Evolutionary conservation across 2,797 vertebrate genomes (phyloP), one percentile per base, ranked within the genome.

Genomic region (Sarcoramphus papa): DNA sequence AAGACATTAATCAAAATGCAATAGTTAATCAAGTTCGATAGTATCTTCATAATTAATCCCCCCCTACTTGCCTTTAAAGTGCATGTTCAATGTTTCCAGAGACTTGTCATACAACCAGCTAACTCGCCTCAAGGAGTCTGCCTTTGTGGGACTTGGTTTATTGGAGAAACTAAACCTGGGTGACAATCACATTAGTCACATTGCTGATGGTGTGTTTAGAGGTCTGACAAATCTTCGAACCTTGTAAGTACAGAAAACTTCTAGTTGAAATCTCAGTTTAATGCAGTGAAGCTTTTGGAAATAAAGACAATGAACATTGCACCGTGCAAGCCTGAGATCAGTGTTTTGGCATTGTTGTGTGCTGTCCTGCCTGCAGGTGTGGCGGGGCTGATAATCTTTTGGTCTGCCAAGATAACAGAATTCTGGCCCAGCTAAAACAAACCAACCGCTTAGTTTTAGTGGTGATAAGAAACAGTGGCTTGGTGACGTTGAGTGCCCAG

Each of bases 31-130:
- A 28, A 59, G 35, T 90, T 76, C 10, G 19, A 56, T 74, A 78
- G n/a, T 77, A 40, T 77, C 60, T 86, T 95, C 11, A 4, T 72
- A 54, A 82, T 81, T 82, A 62, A 75, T 76, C 45, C 45, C n/a
- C 41, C n/a, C 9, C 28, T 30, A 14, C 77, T 75, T 77, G n/a
- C 25, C 73, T 83, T 88, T 92, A 64, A 92, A 89, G 7, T 64
- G 28, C 24, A 7, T 69, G 35, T 84, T 95, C 90, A 12, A 41
- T 96, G 27, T 96, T 93, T 95, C 72, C 97, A 99, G 99, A 84
- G 99, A 99, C 97, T 97, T 99, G 97, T 99, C 99, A 1, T 98
- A 98, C 96, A 99, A 99, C 97, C 99, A 99, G 90, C 97, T 99
- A 77, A 99, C 99, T 37, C 98, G 99, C 95, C 98, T 99, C 82